Base-by-base conservation (phyloP, 2,797 vertebrate genomes). In the Nannoperca obscura region DNA sequence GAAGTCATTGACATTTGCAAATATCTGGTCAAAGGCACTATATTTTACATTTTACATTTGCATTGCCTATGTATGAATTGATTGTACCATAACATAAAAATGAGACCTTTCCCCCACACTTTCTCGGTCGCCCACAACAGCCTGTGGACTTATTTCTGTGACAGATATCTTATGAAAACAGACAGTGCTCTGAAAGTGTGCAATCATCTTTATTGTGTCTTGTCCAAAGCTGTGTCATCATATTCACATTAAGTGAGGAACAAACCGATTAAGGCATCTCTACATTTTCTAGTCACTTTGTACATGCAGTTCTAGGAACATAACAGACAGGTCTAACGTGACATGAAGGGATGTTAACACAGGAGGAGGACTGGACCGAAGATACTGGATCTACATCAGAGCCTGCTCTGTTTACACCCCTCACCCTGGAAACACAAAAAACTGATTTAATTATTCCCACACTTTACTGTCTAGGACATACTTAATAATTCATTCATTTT, bases 391-490 rank as follows among this genome's bases (percentile, higher is more conserved):
- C 64, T 44, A 55, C 68, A 32, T 86, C 66, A 83, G 30, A 13
- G 9, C 40, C 36, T 32, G 34, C 40, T 84, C 57, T 42, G 52
- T 71, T 80, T 44, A 65, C 49, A 58, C 40, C 70, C 67, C 17
- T n/a, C 50, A 72, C 34, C 80, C 92, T 93, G 80, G 12, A 84
- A 85, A 80, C 52, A 85, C 47, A 86, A 20, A 86, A 58, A 24
- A 58, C 9, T 38, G 1, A 10, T 36, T 59, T 59, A 6, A 42
- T 42, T 9, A 17, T 10, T 0, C 22, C 13, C 11, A 36, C 38
- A 12, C 8, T 71, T 67, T 17, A 40, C 12, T 8, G 10, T 22
- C 6, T 19, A 7, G n/a, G 17, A 11, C 11, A 14, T 24, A 24
- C 7, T 32, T 15, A 77, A 13, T 44, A n/a, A 24, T 14, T 36